phyloP scores from a whole-genome alignment of 1,140 invertebrate species.

The Neotoxoptera formosana region DNA sequence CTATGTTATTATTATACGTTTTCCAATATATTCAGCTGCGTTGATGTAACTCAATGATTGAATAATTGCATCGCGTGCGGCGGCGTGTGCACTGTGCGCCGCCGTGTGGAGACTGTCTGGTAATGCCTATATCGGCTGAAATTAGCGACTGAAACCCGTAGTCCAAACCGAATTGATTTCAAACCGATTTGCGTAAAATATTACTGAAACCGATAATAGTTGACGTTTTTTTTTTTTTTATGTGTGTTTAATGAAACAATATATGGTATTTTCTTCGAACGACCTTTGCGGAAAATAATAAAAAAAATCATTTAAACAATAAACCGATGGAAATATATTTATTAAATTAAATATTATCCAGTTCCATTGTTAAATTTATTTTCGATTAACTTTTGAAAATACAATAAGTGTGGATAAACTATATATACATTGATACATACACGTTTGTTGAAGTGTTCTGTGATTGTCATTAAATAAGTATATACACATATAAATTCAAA shows the following conservation, averaged over 20 bases:
- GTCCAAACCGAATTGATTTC: not conserved
- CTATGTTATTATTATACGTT: not conserved
- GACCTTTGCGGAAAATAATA: not conserved
- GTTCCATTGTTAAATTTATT: not conserved
- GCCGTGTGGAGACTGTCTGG: not conserved
- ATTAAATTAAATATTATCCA: not conserved
- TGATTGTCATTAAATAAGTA: not conserved
- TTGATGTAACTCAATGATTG: not conserved
- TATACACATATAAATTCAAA: not conserved
- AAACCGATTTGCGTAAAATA: not conserved
- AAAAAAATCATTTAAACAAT: not conserved
- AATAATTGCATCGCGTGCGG: not conserved
- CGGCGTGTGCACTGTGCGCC: too few relatives aligned
- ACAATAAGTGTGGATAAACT: not conserved
- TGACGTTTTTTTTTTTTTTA: not conserved
- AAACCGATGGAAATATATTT: not conserved
- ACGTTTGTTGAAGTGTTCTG: not conserved
- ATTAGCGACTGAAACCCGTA: not conserved
- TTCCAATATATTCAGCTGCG: not conserved
- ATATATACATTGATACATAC: not conserved
- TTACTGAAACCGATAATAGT: not conserved
- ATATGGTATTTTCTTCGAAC: not conserved
- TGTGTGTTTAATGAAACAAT: not conserved
- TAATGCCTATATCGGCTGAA: not conserved
- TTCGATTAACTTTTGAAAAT: not conserved